A percentile compares a stretch with the other conserved stretches of the same genome.
phyloP scores from a whole-genome alignment of 2,888 invertebrate species.

The Ochropleura plecta region DNA sequence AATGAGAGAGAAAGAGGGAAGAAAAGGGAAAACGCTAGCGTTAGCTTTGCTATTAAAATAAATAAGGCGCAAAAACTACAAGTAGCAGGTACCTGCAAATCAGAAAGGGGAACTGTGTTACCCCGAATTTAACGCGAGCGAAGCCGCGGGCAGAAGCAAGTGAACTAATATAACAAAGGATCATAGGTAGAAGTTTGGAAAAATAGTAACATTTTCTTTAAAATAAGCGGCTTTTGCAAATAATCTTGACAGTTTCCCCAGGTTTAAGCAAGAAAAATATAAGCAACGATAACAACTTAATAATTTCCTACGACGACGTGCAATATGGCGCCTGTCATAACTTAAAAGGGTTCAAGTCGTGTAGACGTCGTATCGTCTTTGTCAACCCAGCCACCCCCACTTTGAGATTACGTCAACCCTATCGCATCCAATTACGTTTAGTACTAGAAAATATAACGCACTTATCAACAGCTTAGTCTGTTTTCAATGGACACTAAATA shows the following conservation, averaged over 20 bases:
- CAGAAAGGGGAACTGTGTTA: too few relatives aligned
- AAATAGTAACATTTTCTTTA: neutral
- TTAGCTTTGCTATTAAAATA: too few relatives aligned
- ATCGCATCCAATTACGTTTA: constrained; percentile 29
- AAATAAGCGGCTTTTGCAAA: neutral
- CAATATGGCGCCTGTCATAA: constrained; percentile 36
- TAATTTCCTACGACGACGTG: constrained; percentile 20
- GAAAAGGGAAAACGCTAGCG: too few relatives aligned
- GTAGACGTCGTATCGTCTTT: constrained; percentile 18
- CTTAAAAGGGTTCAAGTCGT: constrained; percentile 41
- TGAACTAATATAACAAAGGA: too few relatives aligned
- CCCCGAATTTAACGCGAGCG: too few relatives aligned
- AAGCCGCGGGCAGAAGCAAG: too few relatives aligned
- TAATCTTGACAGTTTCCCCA: neutral
- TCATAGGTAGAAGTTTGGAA: neutral
- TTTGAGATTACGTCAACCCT: constrained; percentile 26
- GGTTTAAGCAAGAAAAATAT: constrained; percentile 11
- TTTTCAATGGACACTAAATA: neutral
- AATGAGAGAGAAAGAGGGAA: too few relatives aligned
- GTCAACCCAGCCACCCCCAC: constrained; percentile 13
- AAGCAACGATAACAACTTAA: neutral
- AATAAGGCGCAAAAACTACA: too few relatives aligned
- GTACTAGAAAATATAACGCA: constrained; percentile 12
- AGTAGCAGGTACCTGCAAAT: too few relatives aligned
- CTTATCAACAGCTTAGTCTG: constrained; percentile 8